phyloP scores from a whole-genome alignment of 2,113 vertebrate genomes.

The Chelonoidis abingdonii region DNA sequence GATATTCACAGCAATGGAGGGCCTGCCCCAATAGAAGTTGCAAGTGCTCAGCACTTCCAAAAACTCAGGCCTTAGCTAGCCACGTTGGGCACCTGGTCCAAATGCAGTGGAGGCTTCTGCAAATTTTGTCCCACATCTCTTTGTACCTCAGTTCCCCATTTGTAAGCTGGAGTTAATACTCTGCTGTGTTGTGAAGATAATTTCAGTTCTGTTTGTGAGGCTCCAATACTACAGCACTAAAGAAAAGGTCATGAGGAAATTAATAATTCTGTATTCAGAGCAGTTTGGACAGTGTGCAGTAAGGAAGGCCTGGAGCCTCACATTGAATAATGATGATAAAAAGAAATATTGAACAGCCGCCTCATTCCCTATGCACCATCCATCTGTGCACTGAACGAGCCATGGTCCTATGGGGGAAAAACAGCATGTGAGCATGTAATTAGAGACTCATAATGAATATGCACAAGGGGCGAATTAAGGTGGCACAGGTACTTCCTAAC shows the following conservation, averaged over 20 bases:
- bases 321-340: neutral
- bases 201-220: neutral
- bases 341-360: neutral
- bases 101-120: neutral
- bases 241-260: neutral
- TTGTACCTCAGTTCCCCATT: neutral
- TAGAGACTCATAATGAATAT: neutral
- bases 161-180: neutral
- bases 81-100: neutral
- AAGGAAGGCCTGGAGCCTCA: neutral
- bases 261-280: neutral
- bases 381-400: neutral
- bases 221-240: too few species aligned
- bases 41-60: neutral
- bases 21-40: neutral
- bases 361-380: neutral
- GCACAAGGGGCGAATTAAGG: neutral
- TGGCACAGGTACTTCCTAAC: neutral
- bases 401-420: neutral
- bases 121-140: neutral
- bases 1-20: neutral
- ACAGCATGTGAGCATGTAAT: neutral
- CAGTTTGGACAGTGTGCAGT: neutral
- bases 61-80: neutral
- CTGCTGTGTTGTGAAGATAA: neutral